Base-by-base conservation (phyloP, 2,797 vertebrate species). In the Acrossocheilus wenchowensis region DNA sequence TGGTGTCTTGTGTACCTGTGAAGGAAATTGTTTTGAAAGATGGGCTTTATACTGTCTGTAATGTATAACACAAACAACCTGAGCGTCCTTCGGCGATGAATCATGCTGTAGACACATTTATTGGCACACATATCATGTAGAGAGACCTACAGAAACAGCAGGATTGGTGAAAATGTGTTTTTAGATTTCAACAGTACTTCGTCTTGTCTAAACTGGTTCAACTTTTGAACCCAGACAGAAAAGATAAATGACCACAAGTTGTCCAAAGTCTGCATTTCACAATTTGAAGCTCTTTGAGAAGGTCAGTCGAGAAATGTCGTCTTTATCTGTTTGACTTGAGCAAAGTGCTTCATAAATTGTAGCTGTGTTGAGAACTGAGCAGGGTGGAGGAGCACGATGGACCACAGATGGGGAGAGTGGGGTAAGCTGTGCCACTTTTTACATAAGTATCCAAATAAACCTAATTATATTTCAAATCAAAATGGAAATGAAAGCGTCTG, bases 1-100 rank as follows among this genome's bases (percentile, higher is more conserved):
- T 72, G 75, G 77, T 85, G 66, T 71, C n/a, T 78, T 79, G 39
- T 79, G 66, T 45, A 34, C 26, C 50, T n/a, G 74, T 74, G 73
- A 74, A 50, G 72, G 54, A 75, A 60, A 60, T 39, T 39, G 57
- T 72, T 85, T 60, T 66, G 2, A 34, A 71, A 85, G 39, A 71
- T 14, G 52, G 11, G 36, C 34, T 84, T 78, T 30, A 26, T 41
- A 57, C 10, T 71, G 64, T 57, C 14, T 78, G 23, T 39, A 54
- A 54, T 72, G 19, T 79, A 10, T 45, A 71, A 60, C 21, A 4
- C 64, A 79, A 66, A 78, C 36, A 79, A 71, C 39, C 4, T 19
- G 12, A 30, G 17, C 64, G 14, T 71, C 4, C 19, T 17, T 45
- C 0, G 3, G 8, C 36, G 11, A 11, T 80, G 39, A 48, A 41